Conservation (phyloP, 1,140 invertebrate species). For the Temnothorax nylanderi region DNA sequence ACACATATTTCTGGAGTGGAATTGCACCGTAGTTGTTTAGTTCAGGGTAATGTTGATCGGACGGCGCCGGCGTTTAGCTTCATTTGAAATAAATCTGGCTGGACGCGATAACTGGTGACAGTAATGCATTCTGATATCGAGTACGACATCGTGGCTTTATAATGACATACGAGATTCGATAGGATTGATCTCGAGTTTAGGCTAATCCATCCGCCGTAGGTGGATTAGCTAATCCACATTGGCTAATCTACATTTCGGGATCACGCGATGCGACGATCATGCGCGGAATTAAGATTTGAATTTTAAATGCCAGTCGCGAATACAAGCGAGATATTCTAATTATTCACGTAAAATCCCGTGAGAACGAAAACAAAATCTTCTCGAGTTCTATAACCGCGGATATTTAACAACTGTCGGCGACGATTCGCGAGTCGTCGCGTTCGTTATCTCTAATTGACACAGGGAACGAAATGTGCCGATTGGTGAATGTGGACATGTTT, state of each 20-base stretch:
- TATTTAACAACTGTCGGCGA: conserved; percentile 32
- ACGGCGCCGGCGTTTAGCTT: background rate
- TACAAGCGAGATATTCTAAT: conserved; percentile 14
- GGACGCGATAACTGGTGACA: conserved; percentile 25
- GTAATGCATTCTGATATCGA: conserved; percentile 46
- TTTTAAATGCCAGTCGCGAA: conserved; percentile 18
- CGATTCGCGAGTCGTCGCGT: conserved; percentile 28
- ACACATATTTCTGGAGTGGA: background rate
- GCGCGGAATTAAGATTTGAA: conserved; percentile 40
- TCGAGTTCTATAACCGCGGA: background rate
- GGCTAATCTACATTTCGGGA: conserved; percentile 27
- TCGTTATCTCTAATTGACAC: conserved; percentile 51
- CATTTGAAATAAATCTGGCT: conserved; percentile 10
- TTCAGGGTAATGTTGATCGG: background rate
- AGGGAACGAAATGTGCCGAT: background rate
- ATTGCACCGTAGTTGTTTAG: background rate
- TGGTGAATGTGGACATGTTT: conserved; percentile 26
- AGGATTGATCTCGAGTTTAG: conserved; percentile 38
- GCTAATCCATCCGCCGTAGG: conserved; percentile 14
- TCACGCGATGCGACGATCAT: background rate
- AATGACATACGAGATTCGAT: conserved; percentile 46
- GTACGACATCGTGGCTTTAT: conserved; percentile 35
- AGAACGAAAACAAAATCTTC: background rate
- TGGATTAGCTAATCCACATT: conserved; percentile 1
- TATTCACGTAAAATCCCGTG: background rate